phyloP scores from a whole-genome alignment of 1,140 invertebrate species.

The Drosophila yakuba region DNA sequence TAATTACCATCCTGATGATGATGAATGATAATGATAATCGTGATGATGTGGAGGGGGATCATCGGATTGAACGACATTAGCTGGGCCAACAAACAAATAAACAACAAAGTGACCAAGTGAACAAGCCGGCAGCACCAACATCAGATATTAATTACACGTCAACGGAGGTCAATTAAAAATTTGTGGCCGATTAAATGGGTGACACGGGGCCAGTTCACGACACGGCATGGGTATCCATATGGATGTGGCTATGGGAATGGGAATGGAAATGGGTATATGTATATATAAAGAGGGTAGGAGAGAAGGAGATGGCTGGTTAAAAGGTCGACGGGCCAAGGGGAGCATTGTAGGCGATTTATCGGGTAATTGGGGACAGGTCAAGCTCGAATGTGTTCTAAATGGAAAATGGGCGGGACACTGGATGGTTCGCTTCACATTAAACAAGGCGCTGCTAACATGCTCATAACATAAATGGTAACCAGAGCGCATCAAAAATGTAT shows the following conservation, averaged over 20 bases:
- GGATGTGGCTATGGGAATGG: no score
- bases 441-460: not conserved
- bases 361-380: slow-evolving; percentile 15
- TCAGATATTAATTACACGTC: slow-evolving; percentile 55
- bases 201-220: slow-evolving; percentile 32
- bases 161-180: slow-evolving; percentile 56
- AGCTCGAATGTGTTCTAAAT: not conserved
- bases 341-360: slow-evolving; percentile 21
- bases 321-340: not conserved
- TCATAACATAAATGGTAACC: not conserved
- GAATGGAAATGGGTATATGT: no score
- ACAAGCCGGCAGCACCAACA: slow-evolving; percentile 14
- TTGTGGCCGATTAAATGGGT: slow-evolving; percentile 49
- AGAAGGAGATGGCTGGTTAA: not conserved
- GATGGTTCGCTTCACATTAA: not conserved
- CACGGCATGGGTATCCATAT: not conserved
- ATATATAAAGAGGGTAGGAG: no score
- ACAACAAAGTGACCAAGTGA: not conserved
- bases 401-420: not conserved
- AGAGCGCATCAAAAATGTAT: not conserved
- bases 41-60: slow-evolving; percentile 30
- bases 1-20: slow-evolving; percentile 8
- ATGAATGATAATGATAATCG: slow-evolving; percentile 4
- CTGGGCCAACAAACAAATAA: slow-evolving; percentile 8
- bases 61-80: slow-evolving; percentile 19